Evolutionary conservation across 2,888 invertebrate genomes (phyloP), one percentile per base, ranked within the genome.

Genomic region (Neelides folsomi): DNA sequence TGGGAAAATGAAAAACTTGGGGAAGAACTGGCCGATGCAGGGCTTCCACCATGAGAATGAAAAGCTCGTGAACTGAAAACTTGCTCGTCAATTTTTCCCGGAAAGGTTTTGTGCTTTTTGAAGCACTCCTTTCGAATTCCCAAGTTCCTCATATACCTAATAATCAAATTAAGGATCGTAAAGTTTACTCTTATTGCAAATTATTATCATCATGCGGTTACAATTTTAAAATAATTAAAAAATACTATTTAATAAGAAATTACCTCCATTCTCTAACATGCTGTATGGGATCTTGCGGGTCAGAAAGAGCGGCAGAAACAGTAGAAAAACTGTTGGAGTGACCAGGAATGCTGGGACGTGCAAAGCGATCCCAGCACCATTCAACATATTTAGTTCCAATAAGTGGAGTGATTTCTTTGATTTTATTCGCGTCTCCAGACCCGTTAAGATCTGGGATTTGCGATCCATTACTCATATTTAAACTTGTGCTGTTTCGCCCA

Each of bases 21-120:
- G 2, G 63, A 60, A 1, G 60, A 56, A 20, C 52, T 47, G 27
- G 52, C 49, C 2, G 59, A 56, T 16, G 50, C 52, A 13, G 59
- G 55, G 1, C 54, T 52, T 20, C 49, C 57, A n/a, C 52, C 53
- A 38, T 57, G 50, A 15, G 58, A 56, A 49, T 58, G 59, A 12
- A 60, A n/a, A 50, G 42, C 57, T 41, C 56, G 49, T 19, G 55
- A 57, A 53, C 55, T 57, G 38, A 60, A 59, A 38, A 83, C 78
- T 73, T 86, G 86, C 60, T 83, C 80, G 69, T 92, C 90, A 64
- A 90, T 75, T 58, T 82, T 79, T 51, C 76, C 70, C 60, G 76
- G 75, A 36, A 72, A 70, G 63, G 76, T 69, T 49, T 62, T 62
- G 8, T 51, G 51, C 27, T 51, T 47, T 12, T 54, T 55, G 37